Evolutionary conservation across 2,888 invertebrate genomes (phyloP).

Genomic region (Tineola bisselliella): DNA sequence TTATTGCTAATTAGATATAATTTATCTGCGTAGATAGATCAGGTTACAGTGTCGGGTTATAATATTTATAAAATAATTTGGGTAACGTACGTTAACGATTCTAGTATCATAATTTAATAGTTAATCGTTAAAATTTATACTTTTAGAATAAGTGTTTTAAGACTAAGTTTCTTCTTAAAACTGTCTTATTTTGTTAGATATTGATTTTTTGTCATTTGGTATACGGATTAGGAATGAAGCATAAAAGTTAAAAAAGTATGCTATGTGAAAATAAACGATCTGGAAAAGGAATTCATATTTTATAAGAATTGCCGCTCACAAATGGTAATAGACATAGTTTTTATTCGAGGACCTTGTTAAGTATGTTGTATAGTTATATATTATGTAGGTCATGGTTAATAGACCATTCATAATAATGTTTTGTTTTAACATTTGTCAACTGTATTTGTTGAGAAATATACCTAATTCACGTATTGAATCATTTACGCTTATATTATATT

Average conservation of each 20-base stretch:
- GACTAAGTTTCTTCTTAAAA: too few species aligned
- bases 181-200: too few species aligned
- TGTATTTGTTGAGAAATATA: too few species aligned
- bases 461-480: not conserved
- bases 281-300: not conserved
- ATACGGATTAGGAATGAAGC: too few species aligned
- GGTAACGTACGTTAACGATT: too few species aligned
- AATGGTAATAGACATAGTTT: not conserved
- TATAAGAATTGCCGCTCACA: not conserved
- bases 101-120: too few species aligned
- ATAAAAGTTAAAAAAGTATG: too few species aligned
- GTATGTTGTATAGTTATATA: not conserved
- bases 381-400: not conserved
- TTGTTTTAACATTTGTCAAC: too few species aligned
- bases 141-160: too few species aligned
- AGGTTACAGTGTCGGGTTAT: not conserved
- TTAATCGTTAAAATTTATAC: too few species aligned
- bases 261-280: too few species aligned
- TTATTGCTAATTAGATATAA: not conserved
- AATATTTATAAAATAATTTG: not conserved
- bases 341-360: not conserved
- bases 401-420: not conserved
- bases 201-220: too few species aligned
- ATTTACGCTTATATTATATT: not conserved
- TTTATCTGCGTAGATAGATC: slow-evolving; percentile 1